Percentiles rank a stretch among this genome's conserved stretches.
phyloP scores from a whole-genome alignment of 2,113 vertebrate species.

The Psittacula cyanocephala region DNA sequence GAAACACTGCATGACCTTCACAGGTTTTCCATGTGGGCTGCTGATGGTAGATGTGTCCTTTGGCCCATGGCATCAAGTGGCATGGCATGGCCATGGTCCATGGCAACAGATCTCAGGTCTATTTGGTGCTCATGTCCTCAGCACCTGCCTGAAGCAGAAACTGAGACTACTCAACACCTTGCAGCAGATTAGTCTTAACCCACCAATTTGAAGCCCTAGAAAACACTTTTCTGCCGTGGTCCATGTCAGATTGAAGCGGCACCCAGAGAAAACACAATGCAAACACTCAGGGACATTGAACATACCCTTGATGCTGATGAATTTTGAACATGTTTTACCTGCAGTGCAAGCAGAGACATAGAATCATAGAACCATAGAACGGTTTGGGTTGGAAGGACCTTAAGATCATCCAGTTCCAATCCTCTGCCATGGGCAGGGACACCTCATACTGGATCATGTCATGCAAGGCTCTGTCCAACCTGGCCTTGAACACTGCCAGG shows the following conservation, averaged over 20 bases:
- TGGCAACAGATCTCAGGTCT: neutral
- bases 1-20: neutral
- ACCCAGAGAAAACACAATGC: neutral
- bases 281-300: fast-evolving
- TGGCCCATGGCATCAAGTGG: neutral
- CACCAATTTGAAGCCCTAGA: neutral
- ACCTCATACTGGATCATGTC: neutral
- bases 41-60: neutral
- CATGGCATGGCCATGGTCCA: neutral
- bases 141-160: neutral
- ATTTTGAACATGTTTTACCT: neutral
- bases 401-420: neutral
- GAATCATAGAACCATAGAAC: neutral
- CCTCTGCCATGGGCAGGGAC: neutral
- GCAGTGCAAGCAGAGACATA: neutral
- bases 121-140: fast-evolving
- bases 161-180: neutral
- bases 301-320: fast-evolving
- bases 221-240: neutral
- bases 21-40: neutral
- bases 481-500: neutral
- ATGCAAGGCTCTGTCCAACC: neutral
- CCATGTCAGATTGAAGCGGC: neutral
- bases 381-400: neutral
- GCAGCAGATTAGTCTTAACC: neutral